Percentiles rank a stretch among this genome's conserved stretches.
These are phyloP conservation scores for Lordiphosa mommai DNA, from an alignment of 1,140 invertebrate genomes.

Conservation along the genomic window DNA sequence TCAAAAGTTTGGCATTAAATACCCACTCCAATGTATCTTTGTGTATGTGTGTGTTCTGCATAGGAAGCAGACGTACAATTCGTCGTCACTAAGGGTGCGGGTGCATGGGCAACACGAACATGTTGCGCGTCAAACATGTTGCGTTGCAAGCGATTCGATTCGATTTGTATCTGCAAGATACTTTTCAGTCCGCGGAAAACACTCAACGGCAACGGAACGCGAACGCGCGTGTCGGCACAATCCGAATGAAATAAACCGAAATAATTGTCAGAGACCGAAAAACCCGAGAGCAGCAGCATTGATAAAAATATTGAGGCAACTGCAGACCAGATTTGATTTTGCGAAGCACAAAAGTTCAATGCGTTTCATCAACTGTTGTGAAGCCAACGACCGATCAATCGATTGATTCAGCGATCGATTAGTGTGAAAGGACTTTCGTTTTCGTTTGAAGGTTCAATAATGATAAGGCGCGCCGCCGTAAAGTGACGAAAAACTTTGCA, in stretches of 20 bases:
- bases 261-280: slow-evolving; percentile 43
- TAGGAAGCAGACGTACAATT: too few relatives aligned
- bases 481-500: slow-evolving; percentile 38
- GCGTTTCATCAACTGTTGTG: slow-evolving; percentile 31
- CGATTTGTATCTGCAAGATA: too few relatives aligned
- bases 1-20: too few relatives aligned
- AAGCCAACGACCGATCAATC: slow-evolving; percentile 12
- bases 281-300: slow-evolving; percentile 27
- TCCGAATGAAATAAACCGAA: slow-evolving; percentile 32
- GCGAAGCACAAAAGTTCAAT: not conserved
- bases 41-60: too few relatives aligned
- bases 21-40: too few relatives aligned
- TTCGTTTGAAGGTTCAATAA: slow-evolving; percentile 20
- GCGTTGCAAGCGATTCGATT: too few relatives aligned
- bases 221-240: slow-evolving; percentile 50
- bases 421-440: slow-evolving; percentile 57
- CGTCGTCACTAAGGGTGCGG: too few relatives aligned
- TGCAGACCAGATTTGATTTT: not conserved
- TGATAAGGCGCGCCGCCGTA: slow-evolving; percentile 24
- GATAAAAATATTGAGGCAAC: slow-evolving; percentile 7
- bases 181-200: not conserved
- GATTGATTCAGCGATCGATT: slow-evolving; percentile 10
- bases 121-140: slow-evolving; percentile 22
- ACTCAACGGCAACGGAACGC: slow-evolving; percentile 55
- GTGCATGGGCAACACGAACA: slow-evolving; percentile 1